Evolutionary conservation across 2,797 vertebrate genomes (phyloP).

Genomic region (Corythornis leucogaster): DNA sequence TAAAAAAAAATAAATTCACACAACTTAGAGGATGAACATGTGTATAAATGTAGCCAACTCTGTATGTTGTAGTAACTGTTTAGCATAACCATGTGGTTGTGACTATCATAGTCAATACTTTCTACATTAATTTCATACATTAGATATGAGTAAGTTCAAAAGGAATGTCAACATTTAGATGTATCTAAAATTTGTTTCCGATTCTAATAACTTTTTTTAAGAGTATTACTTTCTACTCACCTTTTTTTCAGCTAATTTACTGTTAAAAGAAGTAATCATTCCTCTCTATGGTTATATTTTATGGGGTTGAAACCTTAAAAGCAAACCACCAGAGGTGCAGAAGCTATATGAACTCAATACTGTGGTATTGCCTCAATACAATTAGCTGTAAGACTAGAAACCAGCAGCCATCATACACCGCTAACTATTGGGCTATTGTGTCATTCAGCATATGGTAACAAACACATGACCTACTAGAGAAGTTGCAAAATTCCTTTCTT

Average conservation of each 20-base stretch:
- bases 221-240: neutral
- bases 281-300: neutral
- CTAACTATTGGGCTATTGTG: neutral
- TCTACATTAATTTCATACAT: neutral
- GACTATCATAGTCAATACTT: neutral
- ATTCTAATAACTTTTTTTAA: neutral
- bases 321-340: neutral
- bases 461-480: neutral
- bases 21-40: fast-evolving
- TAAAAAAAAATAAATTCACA: neutral
- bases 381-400: neutral
- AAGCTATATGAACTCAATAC: neutral
- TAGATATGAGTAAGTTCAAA: neutral
- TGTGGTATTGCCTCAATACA: neutral
- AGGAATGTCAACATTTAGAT: neutral
- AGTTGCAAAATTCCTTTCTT: neutral
- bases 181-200: neutral
- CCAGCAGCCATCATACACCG: neutral
- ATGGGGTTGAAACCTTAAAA: neutral
- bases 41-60: neutral
- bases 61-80: neutral
- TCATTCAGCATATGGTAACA: neutral
- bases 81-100: neutral
- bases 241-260: neutral
- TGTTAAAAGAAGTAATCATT: neutral